Evolutionary conservation across 2,797 vertebrate species (phyloP).

Genomic region (Brachyalestes nurse): DNA sequence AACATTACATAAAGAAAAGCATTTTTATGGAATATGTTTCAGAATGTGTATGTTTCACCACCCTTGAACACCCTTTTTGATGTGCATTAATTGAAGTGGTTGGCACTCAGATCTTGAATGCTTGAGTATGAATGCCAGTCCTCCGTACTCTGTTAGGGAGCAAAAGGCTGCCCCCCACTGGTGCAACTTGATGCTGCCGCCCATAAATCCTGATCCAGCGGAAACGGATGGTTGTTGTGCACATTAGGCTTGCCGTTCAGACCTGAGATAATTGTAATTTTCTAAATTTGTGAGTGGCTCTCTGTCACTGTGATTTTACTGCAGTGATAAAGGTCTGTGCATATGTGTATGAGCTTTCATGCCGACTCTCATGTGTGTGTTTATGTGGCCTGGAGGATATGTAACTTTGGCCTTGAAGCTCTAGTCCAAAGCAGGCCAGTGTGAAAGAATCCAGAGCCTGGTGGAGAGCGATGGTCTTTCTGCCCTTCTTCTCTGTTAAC

Average conservation of each 20-base stretch:
- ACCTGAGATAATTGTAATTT: neutral
- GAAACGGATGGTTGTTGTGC: neutral
- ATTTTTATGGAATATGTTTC: neutral
- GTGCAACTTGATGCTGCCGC: slow-evolving; percentile 31
- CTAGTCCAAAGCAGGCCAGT: slow-evolving; percentile 54
- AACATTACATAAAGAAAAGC: too few relatives aligned
- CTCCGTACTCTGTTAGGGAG: slow-evolving; percentile 56
- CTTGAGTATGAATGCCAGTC: slow-evolving; percentile 37
- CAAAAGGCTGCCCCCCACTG: slow-evolving; percentile 77
- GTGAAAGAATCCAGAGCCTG: slow-evolving; percentile 17
- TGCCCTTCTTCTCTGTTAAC: slow-evolving; percentile 1
- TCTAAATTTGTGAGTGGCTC: neutral
- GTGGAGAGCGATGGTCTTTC: slow-evolving; percentile 15
- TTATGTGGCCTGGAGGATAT: slow-evolving; percentile 30
- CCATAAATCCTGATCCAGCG: slow-evolving; percentile 27
- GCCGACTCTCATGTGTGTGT: slow-evolving; percentile 22
- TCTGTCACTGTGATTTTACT: neutral
- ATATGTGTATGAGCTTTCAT: slow-evolving; percentile 10
- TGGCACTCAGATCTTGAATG: slow-evolving; percentile 33
- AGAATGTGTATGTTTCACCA: neutral
- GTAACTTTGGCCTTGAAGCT: slow-evolving; percentile 42
- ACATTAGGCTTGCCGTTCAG: neutral
- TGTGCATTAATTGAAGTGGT: neutral
- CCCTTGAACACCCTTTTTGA: neutral
- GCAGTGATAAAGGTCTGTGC: neutral